Conservation (phyloP, 2,797 vertebrate species). For the Aplochiton taeniatus region DNA sequence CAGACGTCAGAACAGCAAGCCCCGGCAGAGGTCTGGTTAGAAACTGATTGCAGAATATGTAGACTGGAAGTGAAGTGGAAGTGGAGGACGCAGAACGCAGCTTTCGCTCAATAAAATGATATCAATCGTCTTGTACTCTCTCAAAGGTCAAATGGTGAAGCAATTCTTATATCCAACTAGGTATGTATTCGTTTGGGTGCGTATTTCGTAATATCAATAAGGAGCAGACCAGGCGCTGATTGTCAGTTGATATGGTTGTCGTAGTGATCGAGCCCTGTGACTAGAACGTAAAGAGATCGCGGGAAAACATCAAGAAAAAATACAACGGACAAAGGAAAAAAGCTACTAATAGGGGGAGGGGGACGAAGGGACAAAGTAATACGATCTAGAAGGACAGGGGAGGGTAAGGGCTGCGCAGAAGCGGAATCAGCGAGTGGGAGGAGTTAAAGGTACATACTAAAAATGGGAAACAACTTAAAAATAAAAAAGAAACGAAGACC, state of each 20-base stretch:
- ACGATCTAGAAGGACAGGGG: too few species aligned
- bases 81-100: conserved; percentile 10
- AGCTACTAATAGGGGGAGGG: conserved; percentile 2
- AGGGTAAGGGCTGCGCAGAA: too few species aligned
- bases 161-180: conserved; percentile 38
- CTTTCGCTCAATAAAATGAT: background rate
- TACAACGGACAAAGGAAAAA: conserved; percentile 20
- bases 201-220: too few species aligned
- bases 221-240: too few species aligned
- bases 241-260: too few species aligned
- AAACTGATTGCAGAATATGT: too few species aligned
- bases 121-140: background rate
- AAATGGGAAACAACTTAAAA: conserved; percentile 10
- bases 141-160: conserved; percentile 20
- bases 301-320: too few species aligned
- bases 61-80: background rate
- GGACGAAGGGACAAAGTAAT: background rate
- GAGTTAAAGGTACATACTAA: conserved; percentile 48
- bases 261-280: too few species aligned
- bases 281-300: too few species aligned
- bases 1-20: conserved; percentile 31
- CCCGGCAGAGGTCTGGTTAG: too few species aligned
- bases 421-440: conserved; percentile 37
- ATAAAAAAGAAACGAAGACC: too few species aligned
- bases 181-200: conserved; percentile 39